Evolutionary conservation across 1,140 invertebrate species (phyloP).

Genomic region (Linepithema humile): DNA sequence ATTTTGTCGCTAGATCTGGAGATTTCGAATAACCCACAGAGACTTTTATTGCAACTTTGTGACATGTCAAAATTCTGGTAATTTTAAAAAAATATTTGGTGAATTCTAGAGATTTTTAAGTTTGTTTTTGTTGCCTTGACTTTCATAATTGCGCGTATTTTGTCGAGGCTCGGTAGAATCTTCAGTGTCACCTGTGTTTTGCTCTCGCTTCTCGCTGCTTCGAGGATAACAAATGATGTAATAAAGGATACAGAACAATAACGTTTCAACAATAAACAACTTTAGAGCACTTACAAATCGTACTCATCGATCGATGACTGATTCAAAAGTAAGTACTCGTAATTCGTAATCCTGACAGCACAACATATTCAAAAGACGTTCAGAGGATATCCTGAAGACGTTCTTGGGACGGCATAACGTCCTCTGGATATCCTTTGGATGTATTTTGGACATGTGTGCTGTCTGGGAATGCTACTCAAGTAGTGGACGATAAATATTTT

Average conservation of each 20-base stretch:
- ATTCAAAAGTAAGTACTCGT: constrained; percentile 12
- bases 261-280: not conserved
- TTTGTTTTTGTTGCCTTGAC: no score
- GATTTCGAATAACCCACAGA: not conserved
- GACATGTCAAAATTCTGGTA: not conserved
- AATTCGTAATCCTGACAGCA: not conserved
- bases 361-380: no score
- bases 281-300: not conserved
- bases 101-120: not conserved
- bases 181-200: no score
- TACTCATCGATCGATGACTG: not conserved
- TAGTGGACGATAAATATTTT: not conserved
- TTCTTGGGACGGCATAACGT: no score
- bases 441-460: no score
- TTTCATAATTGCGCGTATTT: no score
- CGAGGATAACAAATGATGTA: not conserved
- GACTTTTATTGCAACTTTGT: not conserved
- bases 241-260: not conserved
- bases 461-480: not conserved
- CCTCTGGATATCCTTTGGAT: no score
- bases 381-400: no score
- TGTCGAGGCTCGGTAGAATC: no score
- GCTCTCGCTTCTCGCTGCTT: not conserved
- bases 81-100: not conserved
- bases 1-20: not conserved